Evolutionary conservation across 2,888 invertebrate genomes (phyloP).

Genomic region (Ennomos fuscantarius): DNA sequence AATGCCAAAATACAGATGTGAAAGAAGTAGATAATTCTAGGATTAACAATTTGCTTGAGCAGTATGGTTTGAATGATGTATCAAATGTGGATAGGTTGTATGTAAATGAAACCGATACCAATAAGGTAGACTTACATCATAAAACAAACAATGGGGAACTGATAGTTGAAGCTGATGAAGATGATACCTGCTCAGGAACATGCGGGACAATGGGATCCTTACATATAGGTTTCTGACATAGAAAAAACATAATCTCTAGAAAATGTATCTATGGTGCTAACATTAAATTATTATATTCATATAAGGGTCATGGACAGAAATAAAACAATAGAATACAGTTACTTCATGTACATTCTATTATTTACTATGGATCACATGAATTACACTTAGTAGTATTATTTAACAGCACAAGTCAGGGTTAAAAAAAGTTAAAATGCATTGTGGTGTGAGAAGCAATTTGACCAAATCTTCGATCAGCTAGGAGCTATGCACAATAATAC

Average conservation of each 20-base stretch:
- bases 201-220: slow-evolving; percentile 66
- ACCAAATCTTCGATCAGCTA: not conserved
- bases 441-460: not conserved
- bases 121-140: slow-evolving; percentile 30
- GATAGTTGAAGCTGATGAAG: slow-evolving; percentile 43
- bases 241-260: slow-evolving; percentile 8
- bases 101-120: slow-evolving; percentile 17
- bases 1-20: slow-evolving; percentile 42
- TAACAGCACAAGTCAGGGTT: slow-evolving; percentile 21
- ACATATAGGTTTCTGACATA: slow-evolving; percentile 63
- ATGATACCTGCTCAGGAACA: slow-evolving; percentile 65
- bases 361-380: slow-evolving; percentile 25
- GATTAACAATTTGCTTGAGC: slow-evolving; percentile 57
- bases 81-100: slow-evolving; percentile 15
- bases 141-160: slow-evolving; percentile 45
- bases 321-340: slow-evolving; percentile 10
- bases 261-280: slow-evolving; percentile 6
- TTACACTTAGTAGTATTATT: slow-evolving; percentile 25
- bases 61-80: slow-evolving; percentile 58
- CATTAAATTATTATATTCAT: slow-evolving; percentile 1
- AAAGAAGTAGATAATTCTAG: slow-evolving; percentile 53
- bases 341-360: slow-evolving; percentile 10
- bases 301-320: not conserved
- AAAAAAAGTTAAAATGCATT: slow-evolving; percentile 20
- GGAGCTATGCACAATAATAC: not conserved